Conservation (phyloP, 2,113 vertebrate species). For the Ammodytes marinus region DNA sequence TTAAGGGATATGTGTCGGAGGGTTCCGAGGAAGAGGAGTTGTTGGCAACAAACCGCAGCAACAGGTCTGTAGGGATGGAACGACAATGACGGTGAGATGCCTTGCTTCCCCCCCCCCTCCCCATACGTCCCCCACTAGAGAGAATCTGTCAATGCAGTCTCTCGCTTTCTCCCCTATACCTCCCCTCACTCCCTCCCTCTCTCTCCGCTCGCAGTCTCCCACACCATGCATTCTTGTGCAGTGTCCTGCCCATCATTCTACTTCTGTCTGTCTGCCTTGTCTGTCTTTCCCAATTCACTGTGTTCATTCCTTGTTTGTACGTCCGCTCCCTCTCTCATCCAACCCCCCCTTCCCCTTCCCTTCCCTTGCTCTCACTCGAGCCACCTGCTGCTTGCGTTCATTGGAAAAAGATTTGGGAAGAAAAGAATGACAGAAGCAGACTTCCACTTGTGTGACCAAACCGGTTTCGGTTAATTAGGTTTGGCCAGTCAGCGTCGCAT, state of each 20-base stretch:
- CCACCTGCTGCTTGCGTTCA: constrained; percentile 77
- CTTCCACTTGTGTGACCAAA: constrained; percentile 54
- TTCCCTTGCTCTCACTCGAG: constrained; percentile 34
- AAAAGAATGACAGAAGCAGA: constrained; percentile 45
- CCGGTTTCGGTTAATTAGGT: constrained; percentile 46
- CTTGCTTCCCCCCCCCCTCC: constrained; percentile 23
- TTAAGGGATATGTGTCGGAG: constrained; percentile 52
- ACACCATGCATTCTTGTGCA: constrained; percentile 64
- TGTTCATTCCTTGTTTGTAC: constrained; percentile 39
- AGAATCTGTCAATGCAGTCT: constrained; percentile 71
- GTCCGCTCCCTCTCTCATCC: constrained; percentile 36
- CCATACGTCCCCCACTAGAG: constrained; percentile 36
- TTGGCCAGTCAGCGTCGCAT: constrained; percentile 32
- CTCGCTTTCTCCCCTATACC: constrained; percentile 36
- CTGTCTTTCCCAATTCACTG: constrained; percentile 59
- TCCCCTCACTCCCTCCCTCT: constrained; percentile 54
- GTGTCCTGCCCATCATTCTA: constrained; percentile 56
- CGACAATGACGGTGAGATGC: constrained; percentile 79
- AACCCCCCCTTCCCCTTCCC: neutral
- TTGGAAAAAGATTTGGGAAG: constrained; percentile 45
- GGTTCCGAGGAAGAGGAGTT: constrained; percentile 53
- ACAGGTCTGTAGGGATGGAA: constrained; percentile 81
- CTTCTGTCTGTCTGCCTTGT: constrained; percentile 39
- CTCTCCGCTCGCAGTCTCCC: constrained; percentile 45
- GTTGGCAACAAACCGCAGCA: constrained; percentile 73